Base-by-base conservation (phyloP, 2,888 invertebrate species). In the Acanthosoma haemorrhoidale region DNA sequence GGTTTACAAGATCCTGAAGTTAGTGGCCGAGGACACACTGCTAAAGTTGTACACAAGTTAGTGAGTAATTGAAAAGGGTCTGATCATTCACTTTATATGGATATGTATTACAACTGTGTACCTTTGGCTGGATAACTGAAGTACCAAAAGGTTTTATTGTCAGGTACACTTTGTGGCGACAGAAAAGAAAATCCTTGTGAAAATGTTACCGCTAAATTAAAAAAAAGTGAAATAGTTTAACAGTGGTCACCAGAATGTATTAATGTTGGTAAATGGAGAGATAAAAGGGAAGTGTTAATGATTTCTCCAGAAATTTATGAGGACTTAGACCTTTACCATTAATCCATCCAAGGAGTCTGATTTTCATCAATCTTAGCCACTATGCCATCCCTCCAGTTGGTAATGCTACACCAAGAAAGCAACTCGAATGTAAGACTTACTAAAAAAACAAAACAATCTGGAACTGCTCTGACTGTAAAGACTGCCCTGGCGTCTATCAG, bases 21-120 rank as follows among this genome's bases (percentile, higher is more conserved):
- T 8, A 32, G 61, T 61, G 61, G 51, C 21, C 3, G 4, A 31
- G 61, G 61, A 5, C 69, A 69, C 36, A 13, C 18, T 2, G 34
- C n/a, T 15, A 77, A 77, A 67, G 76, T 78, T 6, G 77, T 79
- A 2, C 73, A 76, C 4, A 75, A 77, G 43, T 71, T 79, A 9
- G 72, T 78, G 16, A 75, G 78, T 72, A 76, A 76, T 25, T 76
- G 69, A 71, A 68, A 78, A 13, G 75, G 77, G 41, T 68, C 57
- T 57, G 78, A 78, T 6, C 77, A 78, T 70, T 32, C 71, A 60
- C 66, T 78, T 0, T 78, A 77, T 57, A 77, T 79, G 76, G 77
- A 78, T 57, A 77, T 77, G 71, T 78, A 75, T 57, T 78, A 77
- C 63, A 79, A 77, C 36, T 76, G 75, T 2, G 76, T 75, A 70